phyloP scores from a whole-genome alignment of 2,113 vertebrate genomes.

The Oryzias melastigma region DNA sequence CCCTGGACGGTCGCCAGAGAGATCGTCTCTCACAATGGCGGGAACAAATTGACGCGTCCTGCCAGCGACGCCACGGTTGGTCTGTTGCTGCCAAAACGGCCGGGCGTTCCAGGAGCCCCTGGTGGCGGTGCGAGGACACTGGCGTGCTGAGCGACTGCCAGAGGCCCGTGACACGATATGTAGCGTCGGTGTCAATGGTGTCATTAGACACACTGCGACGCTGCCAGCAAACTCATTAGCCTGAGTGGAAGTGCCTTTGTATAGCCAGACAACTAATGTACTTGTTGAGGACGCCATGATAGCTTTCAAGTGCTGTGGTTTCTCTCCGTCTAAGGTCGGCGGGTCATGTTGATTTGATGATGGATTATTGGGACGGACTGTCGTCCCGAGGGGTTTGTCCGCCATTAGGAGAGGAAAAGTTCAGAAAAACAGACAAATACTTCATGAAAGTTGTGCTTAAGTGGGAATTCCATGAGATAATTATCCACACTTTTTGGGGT shows the following conservation, averaged over 20 bases:
- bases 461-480: not conserved
- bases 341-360: conserved; percentile 36
- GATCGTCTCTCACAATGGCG: conserved; percentile 90
- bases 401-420: conserved; percentile 1
- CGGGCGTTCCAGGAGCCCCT: conserved; percentile 45
- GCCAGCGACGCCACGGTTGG: conserved; percentile 86
- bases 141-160: conserved; percentile 52
- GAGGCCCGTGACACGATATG: conserved; percentile 58
- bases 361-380: conserved; percentile 18
- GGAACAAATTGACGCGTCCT: conserved; percentile 95
- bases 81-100: conserved; percentile 77
- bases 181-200: conserved; percentile 64
- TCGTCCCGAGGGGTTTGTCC: conserved; percentile 23
- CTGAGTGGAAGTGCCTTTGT: conserved; percentile 48
- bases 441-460: conserved; percentile 1
- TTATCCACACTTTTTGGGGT: not conserved
- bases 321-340: conserved; percentile 13
- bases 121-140: conserved; percentile 48
- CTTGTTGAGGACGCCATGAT: conserved; percentile 45
- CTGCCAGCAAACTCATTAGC: conserved; percentile 70
- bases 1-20: conserved; percentile 89
- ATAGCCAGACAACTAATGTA: conserved; percentile 42
- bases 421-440: conserved; percentile 10
- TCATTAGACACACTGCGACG: conserved; percentile 50
- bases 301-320: conserved; percentile 44